A percentile compares a stretch with the other conserved stretches of the same genome.
phyloP scores from a whole-genome alignment of 2,888 invertebrate genomes.

The Chydorus sphaericus region DNA sequence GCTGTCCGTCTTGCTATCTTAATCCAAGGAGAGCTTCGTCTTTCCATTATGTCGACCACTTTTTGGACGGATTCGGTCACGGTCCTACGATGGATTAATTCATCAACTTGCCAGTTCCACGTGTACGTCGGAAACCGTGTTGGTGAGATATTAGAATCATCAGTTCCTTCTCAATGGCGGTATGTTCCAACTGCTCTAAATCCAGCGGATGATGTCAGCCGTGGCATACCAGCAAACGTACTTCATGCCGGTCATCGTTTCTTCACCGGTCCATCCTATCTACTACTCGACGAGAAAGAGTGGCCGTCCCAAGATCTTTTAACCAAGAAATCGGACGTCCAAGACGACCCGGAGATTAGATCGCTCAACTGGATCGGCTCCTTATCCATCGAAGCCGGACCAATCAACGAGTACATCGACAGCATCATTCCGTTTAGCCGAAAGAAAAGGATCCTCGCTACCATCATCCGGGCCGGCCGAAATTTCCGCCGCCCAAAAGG shows the following conservation, averaged over 20 bases:
- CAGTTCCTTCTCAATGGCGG: not conserved
- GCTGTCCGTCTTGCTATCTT: not conserved
- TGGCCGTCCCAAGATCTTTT: not conserved
- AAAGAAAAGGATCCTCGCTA: too few relatives aligned
- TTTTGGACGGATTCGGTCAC: constrained; percentile 19
- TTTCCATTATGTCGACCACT: not conserved
- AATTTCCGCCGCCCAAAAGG: too few relatives aligned
- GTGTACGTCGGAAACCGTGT: constrained; percentile 16
- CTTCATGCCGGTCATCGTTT: not conserved
- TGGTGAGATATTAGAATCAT: constrained; percentile 2
- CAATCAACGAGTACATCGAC: too few relatives aligned
- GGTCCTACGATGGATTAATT: constrained; percentile 17
- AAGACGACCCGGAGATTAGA: not conserved
- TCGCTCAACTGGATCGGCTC: not conserved
- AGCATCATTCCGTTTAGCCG: too few relatives aligned
- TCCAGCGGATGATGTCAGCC: constrained; percentile 12
- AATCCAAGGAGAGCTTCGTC: not conserved
- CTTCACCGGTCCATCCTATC: not conserved
- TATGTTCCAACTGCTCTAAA: not conserved
- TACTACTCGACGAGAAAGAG: not conserved
- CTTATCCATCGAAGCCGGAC: too few relatives aligned
- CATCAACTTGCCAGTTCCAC: constrained; percentile 12
- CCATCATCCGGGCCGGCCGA: too few relatives aligned
- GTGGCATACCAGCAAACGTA: not conserved
- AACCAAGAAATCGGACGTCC: not conserved